A percentile compares a stretch with the other conserved stretches of the same genome.
These are phyloP conservation scores for Centropus unirufus DNA, from an alignment of 2,113 vertebrate species.

Conservation along the genomic window DNA sequence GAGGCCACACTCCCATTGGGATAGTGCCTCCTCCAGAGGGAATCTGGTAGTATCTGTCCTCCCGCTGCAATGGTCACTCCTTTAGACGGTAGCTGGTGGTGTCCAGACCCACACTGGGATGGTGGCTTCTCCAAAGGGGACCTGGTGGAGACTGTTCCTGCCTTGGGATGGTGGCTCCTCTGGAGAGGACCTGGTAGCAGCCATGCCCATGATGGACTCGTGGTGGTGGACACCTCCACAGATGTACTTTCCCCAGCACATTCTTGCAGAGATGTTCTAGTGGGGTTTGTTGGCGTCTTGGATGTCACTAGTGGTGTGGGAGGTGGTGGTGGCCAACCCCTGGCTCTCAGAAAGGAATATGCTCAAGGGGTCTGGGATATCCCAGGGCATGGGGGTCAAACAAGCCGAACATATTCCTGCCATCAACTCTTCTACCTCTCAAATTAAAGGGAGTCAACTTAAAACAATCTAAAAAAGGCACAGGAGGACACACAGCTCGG, in stretches of 20 bases:
- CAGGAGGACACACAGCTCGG: fast-evolving
- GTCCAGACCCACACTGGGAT: fast-evolving
- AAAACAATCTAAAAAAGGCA: not conserved
- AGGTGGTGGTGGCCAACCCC: not conserved
- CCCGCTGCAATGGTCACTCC: not conserved
- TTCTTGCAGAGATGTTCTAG: not conserved
- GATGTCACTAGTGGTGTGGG: not conserved
- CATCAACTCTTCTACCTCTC: not conserved
- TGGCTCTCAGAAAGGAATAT: not conserved
- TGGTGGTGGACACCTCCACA: not conserved
- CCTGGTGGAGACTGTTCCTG: not conserved
- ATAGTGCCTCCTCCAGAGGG: not conserved
- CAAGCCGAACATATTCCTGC: not conserved
- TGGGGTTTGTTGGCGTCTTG: not conserved
- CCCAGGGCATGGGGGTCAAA: fast-evolving
- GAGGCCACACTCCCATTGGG: too few relatives aligned
- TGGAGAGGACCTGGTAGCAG: not conserved
- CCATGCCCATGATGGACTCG: fast-evolving
- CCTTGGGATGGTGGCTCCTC: not conserved
- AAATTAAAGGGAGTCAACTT: not conserved
- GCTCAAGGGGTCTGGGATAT: not conserved
- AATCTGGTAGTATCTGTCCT: not conserved
- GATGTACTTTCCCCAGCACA: not conserved
- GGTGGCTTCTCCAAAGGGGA: fast-evolving
- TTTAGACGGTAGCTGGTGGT: not conserved